Conservation (phyloP, 1,140 invertebrate genomes). For the Sminthurides bifidus region DNA sequence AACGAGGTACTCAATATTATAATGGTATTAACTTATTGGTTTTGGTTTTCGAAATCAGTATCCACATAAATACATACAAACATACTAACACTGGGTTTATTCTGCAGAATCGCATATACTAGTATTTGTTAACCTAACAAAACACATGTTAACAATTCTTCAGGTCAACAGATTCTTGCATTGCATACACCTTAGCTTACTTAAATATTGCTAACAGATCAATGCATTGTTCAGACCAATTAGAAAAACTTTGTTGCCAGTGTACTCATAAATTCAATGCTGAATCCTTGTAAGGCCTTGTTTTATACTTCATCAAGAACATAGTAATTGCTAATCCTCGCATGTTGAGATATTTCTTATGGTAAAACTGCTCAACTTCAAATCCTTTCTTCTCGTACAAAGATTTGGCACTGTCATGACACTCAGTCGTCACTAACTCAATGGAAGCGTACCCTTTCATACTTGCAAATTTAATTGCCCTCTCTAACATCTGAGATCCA, state of each 20-base stretch:
- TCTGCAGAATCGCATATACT: no score
- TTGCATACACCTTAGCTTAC: not conserved
- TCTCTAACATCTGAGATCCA: constrained; percentile 38
- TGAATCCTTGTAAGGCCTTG: constrained; percentile 12
- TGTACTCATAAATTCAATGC: not conserved
- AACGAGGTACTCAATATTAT: no score
- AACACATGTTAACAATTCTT: not conserved
- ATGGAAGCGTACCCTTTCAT: constrained; percentile 40
- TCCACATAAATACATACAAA: no score
- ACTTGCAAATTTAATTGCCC: constrained; percentile 37
- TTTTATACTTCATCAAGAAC: constrained; percentile 34
- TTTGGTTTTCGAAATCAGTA: no score
- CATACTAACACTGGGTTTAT: no score
- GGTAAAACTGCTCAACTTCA: constrained; percentile 43
- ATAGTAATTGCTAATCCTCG: constrained; percentile 39
- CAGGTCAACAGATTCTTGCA: not conserved
- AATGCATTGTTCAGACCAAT: not conserved
- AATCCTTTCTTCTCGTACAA: constrained; percentile 45
- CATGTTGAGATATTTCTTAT: constrained; percentile 39
- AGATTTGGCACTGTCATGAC: constrained; percentile 40
- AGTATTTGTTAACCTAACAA: no score
- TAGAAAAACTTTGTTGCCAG: not conserved
- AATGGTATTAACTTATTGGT: no score
- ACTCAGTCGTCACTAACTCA: constrained; percentile 43
- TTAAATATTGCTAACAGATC: not conserved